These are phyloP conservation scores for Platysternon megacephalum DNA, from an alignment of 2,113 vertebrate genomes.

Conservation along the genomic window DNA sequence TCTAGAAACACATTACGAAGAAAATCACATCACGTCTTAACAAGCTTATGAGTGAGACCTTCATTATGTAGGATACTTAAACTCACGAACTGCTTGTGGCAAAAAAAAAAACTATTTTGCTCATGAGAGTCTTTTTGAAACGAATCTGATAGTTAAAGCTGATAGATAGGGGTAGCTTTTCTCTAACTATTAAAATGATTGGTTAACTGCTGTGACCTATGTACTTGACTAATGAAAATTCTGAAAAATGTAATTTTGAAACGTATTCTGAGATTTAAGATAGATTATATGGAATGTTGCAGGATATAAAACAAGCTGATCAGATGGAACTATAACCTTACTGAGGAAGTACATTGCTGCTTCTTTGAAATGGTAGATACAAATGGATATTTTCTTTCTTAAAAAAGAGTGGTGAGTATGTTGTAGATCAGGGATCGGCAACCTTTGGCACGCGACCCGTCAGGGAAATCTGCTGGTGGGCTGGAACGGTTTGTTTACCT, in stretches of 20 bases:
- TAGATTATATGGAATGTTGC: background rate
- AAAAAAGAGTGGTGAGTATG: background rate
- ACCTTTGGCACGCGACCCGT: no score
- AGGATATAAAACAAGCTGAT: background rate
- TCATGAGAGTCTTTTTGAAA: background rate
- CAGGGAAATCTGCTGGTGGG: no score
- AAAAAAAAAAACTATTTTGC: background rate
- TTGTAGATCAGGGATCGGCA: background rate
- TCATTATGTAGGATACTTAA: background rate
- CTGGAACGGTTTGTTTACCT: no score
- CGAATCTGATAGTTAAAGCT: background rate
- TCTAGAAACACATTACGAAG: slow-evolving; percentile 5
- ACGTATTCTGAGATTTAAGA: background rate
- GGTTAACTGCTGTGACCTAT: background rate
- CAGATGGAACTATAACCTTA: background rate
- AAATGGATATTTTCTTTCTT: slow-evolving; percentile 8
- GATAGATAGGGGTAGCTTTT: background rate
- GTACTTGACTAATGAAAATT: background rate
- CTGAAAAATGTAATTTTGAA: background rate
- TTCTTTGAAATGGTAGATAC: slow-evolving; percentile 24
- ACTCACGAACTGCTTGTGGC: background rate
- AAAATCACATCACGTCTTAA: slow-evolving; percentile 24
- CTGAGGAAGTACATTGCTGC: background rate
- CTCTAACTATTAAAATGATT: background rate
- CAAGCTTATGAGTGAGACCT: background rate